Evolutionary conservation across 2,797 vertebrate genomes (phyloP), one percentile per base, ranked within the genome.

Genomic region (Xenentodon cancila): DNA sequence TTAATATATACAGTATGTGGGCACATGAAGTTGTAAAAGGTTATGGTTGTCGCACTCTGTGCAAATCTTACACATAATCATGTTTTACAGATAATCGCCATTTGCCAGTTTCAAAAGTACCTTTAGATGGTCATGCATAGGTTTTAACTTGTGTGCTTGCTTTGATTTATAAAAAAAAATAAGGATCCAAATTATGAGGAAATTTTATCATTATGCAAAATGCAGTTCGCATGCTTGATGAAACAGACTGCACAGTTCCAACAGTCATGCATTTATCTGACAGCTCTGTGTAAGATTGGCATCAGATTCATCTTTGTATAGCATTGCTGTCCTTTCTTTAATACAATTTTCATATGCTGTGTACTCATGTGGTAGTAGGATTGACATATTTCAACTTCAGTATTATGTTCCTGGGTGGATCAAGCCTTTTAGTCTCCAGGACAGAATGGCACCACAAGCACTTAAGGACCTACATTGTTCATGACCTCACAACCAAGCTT

Each of bases 331-430:
- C 18, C 18, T 20, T 62, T 45, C 15, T n/a, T 47, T 5, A 48
- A 25, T n/a, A 8, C 3, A 11, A 66, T 21, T 27, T n/a, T 16
- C 5, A 13, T 4, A 32, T 17, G 17, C 9, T 1, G 12, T 51
- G 59, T 20, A 21, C 52, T 48, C 13, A 27, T 22, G 16, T 40
- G 13, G 16, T 18, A 22, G 45, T 8, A 25, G 12, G 7, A 9
- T 16, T 42, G 37, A 12, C 13, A 44, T 61, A 53, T 44, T 49
- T 57, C 53, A 51, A 50, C 12, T 42, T 6, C 16, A n/a, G 45
- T 27, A 9, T 52, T 9, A 32, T 54, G 30, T 56, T 75, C 42
- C 59, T 67, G 52, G 43, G 44, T 11, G 53, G 63, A 66, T 58
- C 51, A 8, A 51, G 37, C 20, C 18, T 49, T 55, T 68, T 13